Evolutionary conservation across 2,888 invertebrate genomes (phyloP).

Genomic region (Drosophila leonis): DNA sequence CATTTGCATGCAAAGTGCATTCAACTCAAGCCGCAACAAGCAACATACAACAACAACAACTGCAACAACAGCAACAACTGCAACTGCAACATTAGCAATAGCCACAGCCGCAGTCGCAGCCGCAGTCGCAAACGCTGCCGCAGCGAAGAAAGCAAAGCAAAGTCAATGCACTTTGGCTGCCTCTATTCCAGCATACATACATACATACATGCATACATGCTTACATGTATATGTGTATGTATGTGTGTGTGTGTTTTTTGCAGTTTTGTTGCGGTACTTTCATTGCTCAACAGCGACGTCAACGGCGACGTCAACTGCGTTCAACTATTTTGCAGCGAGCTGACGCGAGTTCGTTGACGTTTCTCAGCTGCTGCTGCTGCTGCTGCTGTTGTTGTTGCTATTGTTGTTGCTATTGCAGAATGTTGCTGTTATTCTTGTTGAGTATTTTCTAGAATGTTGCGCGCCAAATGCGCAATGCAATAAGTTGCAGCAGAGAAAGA

Average conservation of each 20-base stretch:
- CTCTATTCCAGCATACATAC: slow-evolving; percentile 28
- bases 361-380: slow-evolving; percentile 21
- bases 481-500: slow-evolving; percentile 67
- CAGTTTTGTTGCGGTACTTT: slow-evolving; percentile 78
- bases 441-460: slow-evolving; percentile 71
- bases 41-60: slow-evolving; percentile 15
- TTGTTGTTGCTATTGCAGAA: slow-evolving; percentile 5
- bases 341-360: slow-evolving; percentile 74
- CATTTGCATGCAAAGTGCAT: slow-evolving; percentile 68
- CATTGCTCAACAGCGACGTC: slow-evolving; percentile 72
- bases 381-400: slow-evolving; percentile 5
- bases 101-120: slow-evolving; percentile 15
- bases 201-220: too few relatives aligned
- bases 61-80: slow-evolving; percentile 18
- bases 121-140: slow-evolving; percentile 6
- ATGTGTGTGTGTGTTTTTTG: slow-evolving; percentile 45
- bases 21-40: slow-evolving; percentile 60
- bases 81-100: too few relatives aligned
- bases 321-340: slow-evolving; percentile 55
- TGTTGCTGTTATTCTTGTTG: slow-evolving; percentile 29
- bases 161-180: slow-evolving; percentile 75
- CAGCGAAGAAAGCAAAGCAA: slow-evolving; percentile 74
- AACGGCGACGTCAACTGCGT: slow-evolving; percentile 45
- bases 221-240: slow-evolving; percentile 18
- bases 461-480: slow-evolving; percentile 39